Evolutionary conservation across 2,797 vertebrate species (phyloP).

Genomic region (Margarornis squamiger): DNA sequence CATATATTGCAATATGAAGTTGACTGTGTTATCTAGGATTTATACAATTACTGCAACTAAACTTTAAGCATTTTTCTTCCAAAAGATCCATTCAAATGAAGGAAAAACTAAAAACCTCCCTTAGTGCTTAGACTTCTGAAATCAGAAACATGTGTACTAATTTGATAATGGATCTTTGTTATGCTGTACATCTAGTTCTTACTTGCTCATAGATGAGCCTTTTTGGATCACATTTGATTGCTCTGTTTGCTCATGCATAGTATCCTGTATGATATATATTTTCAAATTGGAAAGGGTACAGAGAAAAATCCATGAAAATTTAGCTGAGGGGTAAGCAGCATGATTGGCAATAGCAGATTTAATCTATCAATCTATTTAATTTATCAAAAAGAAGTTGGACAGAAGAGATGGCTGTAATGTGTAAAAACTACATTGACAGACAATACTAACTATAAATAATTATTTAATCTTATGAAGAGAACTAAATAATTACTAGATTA

Average conservation of each 20-base stretch:
- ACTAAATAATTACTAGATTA: background rate
- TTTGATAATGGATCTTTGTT: background rate
- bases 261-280: background rate
- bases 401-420: background rate
- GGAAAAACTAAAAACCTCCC: no score
- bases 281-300: background rate
- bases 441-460: background rate
- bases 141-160: background rate
- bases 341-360: background rate
- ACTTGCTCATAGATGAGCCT: background rate
- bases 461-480: background rate
- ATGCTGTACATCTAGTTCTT: background rate
- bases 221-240: background rate
- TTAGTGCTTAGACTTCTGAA: background rate
- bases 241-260: background rate
- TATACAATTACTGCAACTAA: background rate
- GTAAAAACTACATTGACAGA: background rate
- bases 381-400: background rate
- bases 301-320: background rate
- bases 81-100: background rate
- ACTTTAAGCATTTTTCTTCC: background rate
- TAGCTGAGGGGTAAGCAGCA: background rate
- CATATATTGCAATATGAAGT: background rate
- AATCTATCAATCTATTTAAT: background rate
- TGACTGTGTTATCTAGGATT: background rate